These are phyloP conservation scores for Sander lucioperca DNA, from an alignment of 2,113 vertebrate species.

Conservation along the genomic window DNA sequence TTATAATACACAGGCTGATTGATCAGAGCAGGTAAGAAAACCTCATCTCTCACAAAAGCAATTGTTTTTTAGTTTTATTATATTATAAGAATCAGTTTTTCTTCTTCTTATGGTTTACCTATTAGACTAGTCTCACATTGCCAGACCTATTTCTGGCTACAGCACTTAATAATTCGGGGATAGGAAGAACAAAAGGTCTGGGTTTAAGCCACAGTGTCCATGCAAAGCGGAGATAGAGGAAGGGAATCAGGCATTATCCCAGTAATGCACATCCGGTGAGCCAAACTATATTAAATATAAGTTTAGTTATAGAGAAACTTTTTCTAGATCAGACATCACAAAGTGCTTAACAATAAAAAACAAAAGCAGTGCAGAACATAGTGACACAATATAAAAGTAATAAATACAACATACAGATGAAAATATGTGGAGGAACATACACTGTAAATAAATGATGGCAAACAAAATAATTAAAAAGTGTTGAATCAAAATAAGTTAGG, in stretches of 20 bases:
- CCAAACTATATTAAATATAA: not conserved
- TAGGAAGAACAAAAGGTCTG: too few species aligned
- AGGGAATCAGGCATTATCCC: too few species aligned
- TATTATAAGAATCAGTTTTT: not conserved
- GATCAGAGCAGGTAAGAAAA: conserved; percentile 3
- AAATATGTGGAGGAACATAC: not conserved
- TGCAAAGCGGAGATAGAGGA: too few species aligned
- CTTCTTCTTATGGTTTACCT: not conserved
- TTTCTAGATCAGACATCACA: not conserved
- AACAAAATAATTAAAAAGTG: too few species aligned
- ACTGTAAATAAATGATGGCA: too few species aligned
- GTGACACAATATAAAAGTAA: not conserved
- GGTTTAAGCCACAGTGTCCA: too few species aligned
- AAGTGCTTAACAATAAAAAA: not conserved
- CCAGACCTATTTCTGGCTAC: too few species aligned
- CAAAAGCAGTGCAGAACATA: not conserved
- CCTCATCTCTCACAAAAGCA: not conserved
- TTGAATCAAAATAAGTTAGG: too few species aligned
- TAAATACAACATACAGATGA: not conserved
- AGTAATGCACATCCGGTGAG: too few species aligned
- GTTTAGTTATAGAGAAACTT: not conserved
- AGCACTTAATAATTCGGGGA: too few species aligned
- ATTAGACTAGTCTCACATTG: too few species aligned
- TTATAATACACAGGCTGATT: not conserved
- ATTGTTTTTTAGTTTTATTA: not conserved